Evolutionary conservation across 2,888 invertebrate species (phyloP), one percentile per base, ranked within the genome.

Genomic region (Drosophila multiciliata): DNA sequence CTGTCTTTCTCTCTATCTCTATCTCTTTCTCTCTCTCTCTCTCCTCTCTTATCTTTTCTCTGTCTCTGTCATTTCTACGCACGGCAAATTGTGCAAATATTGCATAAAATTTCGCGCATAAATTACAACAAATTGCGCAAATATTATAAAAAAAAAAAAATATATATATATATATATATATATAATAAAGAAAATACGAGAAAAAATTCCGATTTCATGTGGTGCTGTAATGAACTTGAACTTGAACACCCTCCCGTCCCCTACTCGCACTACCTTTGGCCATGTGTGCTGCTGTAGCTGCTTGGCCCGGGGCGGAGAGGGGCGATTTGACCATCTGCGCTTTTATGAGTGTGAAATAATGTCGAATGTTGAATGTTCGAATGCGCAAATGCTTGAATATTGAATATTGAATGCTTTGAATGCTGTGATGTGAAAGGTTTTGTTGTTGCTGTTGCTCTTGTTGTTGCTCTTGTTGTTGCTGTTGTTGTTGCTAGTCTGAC

Each of bases 221-320:
- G 73, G 76, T 67, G 80, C 57, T 80, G 63, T 75, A 83, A 87
- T 84, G 84, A 89, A 86, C 86, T 86, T 86, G 87, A 86, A 87
- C 88, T 86, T 86, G 86, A 75, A 63, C 50, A 67, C 42, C 20
- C 4, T 12, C 17, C 36, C 23, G 29, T 23, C 50, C 40, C 5
- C 9, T 2, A 3, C 15, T 15, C 15, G 4, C 45, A 1, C 29
- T 23, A 17, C 42, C 36, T n/a, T 50, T 48, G 20, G 11, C 42
- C 57, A 52, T 36, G 48, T 59, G 64, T 55, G 53, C 38, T n/a
- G n/a, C n/a, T n/a, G n/a, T 17, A 40, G 42, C 11, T 8, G 35
- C 50, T 52, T 15, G 52, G 26, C 2, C 32, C 11, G 35, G 23
- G 35, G 53, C 15, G 7, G 4, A 4, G 8, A 12, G 7, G 23